A percentile compares a stretch with the other conserved stretches of the same genome.
These are phyloP conservation scores for Hippocampus guttulatus DNA, from an alignment of 2,113 vertebrate genomes.

Conservation along the genomic window DNA sequence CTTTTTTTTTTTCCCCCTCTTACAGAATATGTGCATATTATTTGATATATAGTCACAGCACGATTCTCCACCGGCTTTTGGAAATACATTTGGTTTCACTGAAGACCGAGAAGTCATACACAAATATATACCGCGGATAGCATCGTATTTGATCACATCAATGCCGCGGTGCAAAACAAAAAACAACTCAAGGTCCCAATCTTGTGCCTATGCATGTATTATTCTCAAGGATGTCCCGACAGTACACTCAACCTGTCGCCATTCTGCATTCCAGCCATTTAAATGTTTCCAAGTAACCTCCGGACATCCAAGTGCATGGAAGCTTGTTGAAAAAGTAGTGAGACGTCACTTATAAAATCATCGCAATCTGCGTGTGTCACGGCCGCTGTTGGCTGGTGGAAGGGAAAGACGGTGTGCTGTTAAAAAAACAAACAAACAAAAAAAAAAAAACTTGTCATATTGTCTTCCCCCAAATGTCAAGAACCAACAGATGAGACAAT, in stretches of 20 bases:
- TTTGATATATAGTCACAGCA: conserved; percentile 7
- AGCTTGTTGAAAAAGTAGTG: background rate
- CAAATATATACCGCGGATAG: background rate
- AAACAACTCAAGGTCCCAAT: background rate
- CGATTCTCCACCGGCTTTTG: background rate
- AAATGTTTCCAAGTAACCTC: background rate
- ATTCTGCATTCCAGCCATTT: background rate
- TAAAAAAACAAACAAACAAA: background rate
- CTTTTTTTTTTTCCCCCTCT: background rate
- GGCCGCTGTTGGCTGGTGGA: background rate
- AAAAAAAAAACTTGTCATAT: conserved; percentile 8
- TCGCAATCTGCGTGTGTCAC: background rate
- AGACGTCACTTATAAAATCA: background rate
- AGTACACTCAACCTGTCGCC: background rate
- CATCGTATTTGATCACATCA: background rate
- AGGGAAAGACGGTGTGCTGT: background rate
- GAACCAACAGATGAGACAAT: background rate
- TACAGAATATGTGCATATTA: background rate
- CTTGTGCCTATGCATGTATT: background rate
- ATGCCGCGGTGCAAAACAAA: background rate
- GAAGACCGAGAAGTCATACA: background rate
- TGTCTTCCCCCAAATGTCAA: conserved; percentile 15
- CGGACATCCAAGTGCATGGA: background rate
- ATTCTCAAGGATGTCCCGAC: background rate
- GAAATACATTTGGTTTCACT: background rate